A percentile compares a stretch with the other conserved stretches of the same genome.
Conservation (phyloP, 2,113 vertebrate species). For the Lathamus discolor region DNA sequence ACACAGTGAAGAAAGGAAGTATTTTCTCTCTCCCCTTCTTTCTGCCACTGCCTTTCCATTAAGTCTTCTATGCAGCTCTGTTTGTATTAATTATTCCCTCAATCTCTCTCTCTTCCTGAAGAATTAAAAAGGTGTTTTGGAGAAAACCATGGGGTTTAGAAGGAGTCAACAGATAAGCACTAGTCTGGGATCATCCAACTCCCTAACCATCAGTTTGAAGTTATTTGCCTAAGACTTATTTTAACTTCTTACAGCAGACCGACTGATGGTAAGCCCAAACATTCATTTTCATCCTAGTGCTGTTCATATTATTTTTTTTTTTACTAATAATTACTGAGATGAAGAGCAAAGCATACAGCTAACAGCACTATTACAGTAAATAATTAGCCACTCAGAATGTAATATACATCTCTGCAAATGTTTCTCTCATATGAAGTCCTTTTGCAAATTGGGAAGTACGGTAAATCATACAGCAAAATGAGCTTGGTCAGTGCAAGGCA, state of each 20-base stretch:
- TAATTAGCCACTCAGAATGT: neutral
- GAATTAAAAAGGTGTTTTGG: neutral
- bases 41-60: neutral
- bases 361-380: slow-evolving; percentile 5
- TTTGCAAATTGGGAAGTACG: neutral
- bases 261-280: neutral
- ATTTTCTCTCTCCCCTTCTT: neutral
- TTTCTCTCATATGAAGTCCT: neutral
- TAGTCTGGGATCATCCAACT: neutral
- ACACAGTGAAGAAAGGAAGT: neutral
- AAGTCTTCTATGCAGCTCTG: neutral
- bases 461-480: neutral
- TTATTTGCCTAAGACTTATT: neutral
- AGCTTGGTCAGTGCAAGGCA: neutral
- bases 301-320: neutral
- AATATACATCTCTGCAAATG: neutral
- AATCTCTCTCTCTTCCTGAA: neutral
- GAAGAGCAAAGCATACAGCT: neutral
- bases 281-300: neutral
- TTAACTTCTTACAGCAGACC: neutral
- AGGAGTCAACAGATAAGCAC: neutral
- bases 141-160: neutral
- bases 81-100: neutral
- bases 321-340: neutral
- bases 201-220: neutral